Percentiles rank a stretch among this genome's conserved stretches.
phyloP scores from a whole-genome alignment of 1,140 invertebrate genomes.

The Elysia chlorotica region DNA sequence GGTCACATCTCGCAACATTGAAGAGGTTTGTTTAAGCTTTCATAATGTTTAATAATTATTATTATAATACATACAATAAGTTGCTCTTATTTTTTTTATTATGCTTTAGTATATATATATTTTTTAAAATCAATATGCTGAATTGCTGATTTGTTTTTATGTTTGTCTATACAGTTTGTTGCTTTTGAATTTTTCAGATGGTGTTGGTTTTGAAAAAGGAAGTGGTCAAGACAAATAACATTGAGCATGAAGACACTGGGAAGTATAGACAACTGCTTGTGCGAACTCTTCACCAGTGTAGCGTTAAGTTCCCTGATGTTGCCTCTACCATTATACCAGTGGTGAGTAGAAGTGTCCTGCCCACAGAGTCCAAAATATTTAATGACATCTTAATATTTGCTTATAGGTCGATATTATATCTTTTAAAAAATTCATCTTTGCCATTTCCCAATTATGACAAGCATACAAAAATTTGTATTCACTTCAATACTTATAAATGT shows the following conservation, averaged over 20 bases:
- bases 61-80: background rate
- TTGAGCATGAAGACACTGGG: slow-evolving; percentile 90
- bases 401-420: no score
- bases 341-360: no score
- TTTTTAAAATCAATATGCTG: background rate
- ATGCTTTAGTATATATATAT: background rate
- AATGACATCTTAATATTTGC: no score
- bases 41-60: background rate
- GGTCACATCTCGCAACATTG: slow-evolving; percentile 89
- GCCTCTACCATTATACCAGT: slow-evolving; percentile 90
- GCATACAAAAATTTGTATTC: no score
- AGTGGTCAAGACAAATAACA: slow-evolving; percentile 69
- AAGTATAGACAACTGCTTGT: slow-evolving; percentile 96
- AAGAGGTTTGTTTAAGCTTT: slow-evolving; percentile 71
- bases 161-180: background rate
- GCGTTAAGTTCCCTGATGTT: slow-evolving; percentile 98
- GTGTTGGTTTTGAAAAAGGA: slow-evolving; percentile 89
- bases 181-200: slow-evolving; percentile 67
- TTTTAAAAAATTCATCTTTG: background rate
- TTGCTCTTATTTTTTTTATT: background rate
- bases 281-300: slow-evolving; percentile 90
- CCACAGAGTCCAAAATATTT: no score
- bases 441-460: no score
- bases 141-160: background rate
- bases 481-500: no score